Percentiles rank a stretch among this genome's conserved stretches.
These are phyloP conservation scores for Aleiodes leptofemur DNA, from an alignment of 2,888 invertebrate genomes.

Conservation along the genomic window DNA sequence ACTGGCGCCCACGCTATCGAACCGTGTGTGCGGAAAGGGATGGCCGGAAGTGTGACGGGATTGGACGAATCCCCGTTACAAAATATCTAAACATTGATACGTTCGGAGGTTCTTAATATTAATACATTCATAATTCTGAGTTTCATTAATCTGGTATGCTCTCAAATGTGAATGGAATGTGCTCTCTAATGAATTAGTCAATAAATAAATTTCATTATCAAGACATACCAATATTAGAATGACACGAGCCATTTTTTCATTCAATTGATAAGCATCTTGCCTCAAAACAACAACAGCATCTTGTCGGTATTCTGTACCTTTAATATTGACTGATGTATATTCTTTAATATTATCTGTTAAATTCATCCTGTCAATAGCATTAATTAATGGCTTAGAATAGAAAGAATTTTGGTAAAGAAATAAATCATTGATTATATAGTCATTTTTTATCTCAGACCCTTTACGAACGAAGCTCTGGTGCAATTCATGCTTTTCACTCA, in stretches of 20 bases:
- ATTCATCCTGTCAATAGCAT: neutral
- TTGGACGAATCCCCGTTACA: too few relatives aligned
- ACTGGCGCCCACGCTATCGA: too few relatives aligned
- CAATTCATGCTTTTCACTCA: slow-evolving; percentile 32
- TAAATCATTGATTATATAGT: neutral
- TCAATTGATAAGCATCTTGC: neutral
- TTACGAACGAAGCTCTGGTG: neutral
- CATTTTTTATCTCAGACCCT: neutral
- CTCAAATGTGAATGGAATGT: neutral
- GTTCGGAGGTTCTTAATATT: neutral
- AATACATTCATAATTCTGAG: neutral
- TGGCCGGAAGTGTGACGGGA: too few relatives aligned
- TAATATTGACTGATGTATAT: neutral
- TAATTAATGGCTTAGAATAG: neutral
- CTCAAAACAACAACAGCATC: slow-evolving; percentile 3
- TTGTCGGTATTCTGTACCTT: slow-evolving; percentile 18
- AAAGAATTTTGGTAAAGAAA: neutral
- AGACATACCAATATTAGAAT: neutral
- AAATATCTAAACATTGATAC: neutral
- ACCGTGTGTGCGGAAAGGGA: too few relatives aligned
- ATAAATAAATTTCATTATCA: neutral
- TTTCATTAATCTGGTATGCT: slow-evolving; percentile 7
- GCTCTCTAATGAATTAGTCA: neutral
- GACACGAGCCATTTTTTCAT: slow-evolving; percentile 1
- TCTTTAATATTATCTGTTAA: neutral